Evolutionary conservation across 2,113 vertebrate genomes (phyloP), one percentile per base, ranked within the genome.

Genomic region (Zootoca vivipara): DNA sequence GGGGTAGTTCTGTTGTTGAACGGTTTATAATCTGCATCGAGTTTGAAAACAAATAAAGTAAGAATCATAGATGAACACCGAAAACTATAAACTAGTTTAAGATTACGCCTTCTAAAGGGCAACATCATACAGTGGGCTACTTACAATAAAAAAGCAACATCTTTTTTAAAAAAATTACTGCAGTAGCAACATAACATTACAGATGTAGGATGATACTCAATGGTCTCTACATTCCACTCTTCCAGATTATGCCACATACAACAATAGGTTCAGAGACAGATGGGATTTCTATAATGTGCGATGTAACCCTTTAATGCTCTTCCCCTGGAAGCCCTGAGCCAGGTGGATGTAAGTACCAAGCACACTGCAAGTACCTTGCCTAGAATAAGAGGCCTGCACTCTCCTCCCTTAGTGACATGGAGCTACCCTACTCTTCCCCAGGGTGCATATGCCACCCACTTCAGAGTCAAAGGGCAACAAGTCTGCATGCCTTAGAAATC

Each of bases 1-100:
- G 98, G 28, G 98, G 98, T 78, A 99, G 96, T 85, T 98, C 98
- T 1, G 93, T 95, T 73, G 97, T 97, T 73, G 98, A 99, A 90
- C 97, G 97, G 96, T 99, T 99, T 93, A 99, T 99, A 87, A 99
- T 97, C 99, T 99, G 93, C 8, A 91, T 88, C 92, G 89, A n/a
- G 69, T 38, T 94, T 77, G 92, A 77, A 90, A 20, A 92, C 12
- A 72, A 0, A 73, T 33, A 15, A 75, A 82, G 65, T 82, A 52
- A 52, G 46, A 87, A 85, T 67, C 83, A 90, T 2, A 83, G 90
- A 65, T 82, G 78, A 67, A 83, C 15, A 85, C 85, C 80, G 22
- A 84, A 9, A 15, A 1, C 18, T 24, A 85, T 26, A 2, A 56
- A 83, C 33, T 42, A 72, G 4, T 72, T 69, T 58, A 42, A 64